Evolutionary conservation across 2,888 invertebrate species (phyloP).

Genomic region (Anagyrus pseudococci): DNA sequence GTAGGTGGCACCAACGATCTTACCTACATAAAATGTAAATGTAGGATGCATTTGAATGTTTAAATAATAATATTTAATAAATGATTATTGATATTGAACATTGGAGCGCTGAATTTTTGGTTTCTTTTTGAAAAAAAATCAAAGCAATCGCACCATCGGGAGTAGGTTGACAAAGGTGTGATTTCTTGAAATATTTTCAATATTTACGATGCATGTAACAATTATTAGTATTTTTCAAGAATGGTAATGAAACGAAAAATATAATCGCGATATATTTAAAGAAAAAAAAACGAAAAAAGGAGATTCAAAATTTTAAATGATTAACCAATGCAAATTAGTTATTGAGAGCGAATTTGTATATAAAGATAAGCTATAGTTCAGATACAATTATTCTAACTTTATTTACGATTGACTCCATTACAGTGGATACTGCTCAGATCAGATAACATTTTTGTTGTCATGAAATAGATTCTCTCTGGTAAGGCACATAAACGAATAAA

Average conservation of each 20-base stretch:
- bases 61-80: conserved; percentile 45
- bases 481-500: too few relatives aligned
- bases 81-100: conserved; percentile 42
- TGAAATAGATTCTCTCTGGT: conserved; percentile 17
- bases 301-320: conserved; percentile 3
- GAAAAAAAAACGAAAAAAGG: background rate
- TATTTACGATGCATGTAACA: too few relatives aligned
- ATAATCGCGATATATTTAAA: conserved; percentile 1
- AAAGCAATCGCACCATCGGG: too few relatives aligned
- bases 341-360: conserved; percentile 15
- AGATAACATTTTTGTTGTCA: conserved; percentile 27
- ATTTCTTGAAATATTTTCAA: too few relatives aligned
- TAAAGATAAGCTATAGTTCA: conserved; percentile 20
- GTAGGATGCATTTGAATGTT: conserved; percentile 45
- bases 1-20: conserved; percentile 40
- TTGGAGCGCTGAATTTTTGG: too few relatives aligned
- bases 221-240: too few relatives aligned
- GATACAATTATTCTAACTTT: conserved; percentile 30
- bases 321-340: too few relatives aligned
- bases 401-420: conserved; percentile 31
- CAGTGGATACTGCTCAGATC: conserved; percentile 31
- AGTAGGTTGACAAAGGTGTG: conserved; percentile 6
- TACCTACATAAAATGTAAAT: conserved; percentile 36
- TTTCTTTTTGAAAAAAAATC: background rate
- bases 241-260: too few relatives aligned